Percentiles rank a stretch among this genome's conserved stretches.
Evolutionary conservation across 2,113 vertebrate genomes (phyloP).

Genomic region (Marmota flaviventris): DNA sequence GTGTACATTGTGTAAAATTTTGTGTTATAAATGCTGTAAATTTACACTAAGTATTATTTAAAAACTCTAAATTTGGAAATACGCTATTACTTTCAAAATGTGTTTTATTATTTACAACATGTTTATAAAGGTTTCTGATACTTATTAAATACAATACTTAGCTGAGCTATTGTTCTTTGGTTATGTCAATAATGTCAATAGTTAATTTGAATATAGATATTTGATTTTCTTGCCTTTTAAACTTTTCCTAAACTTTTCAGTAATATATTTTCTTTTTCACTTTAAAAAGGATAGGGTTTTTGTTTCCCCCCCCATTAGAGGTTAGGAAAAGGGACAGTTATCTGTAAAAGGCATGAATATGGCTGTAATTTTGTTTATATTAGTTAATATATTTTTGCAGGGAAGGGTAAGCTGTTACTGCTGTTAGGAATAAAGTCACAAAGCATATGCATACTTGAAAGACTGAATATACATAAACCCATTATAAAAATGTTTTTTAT

Average conservation of each 20-base stretch:
- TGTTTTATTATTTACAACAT: conserved; percentile 14
- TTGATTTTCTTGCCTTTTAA: conserved; percentile 39
- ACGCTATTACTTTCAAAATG: neutral
- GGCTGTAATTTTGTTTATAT: neutral
- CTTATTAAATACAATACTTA: conserved; percentile 6
- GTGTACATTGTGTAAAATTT: neutral
- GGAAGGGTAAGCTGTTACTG: neutral
- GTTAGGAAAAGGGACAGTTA: neutral
- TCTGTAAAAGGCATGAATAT: neutral
- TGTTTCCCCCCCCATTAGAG: neutral
- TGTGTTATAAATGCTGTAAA: neutral
- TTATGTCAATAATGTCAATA: neutral
- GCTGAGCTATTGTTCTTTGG: neutral
- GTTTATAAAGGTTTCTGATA: conserved; percentile 29
- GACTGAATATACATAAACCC: neutral
- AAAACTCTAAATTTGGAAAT: conserved; percentile 51
- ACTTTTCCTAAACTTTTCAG: neutral
- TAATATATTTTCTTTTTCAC: neutral
- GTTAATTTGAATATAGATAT: neutral
- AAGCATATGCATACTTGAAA: conserved; percentile 11
- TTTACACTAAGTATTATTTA: neutral
- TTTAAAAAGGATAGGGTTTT: neutral
- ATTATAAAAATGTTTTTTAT: conserved; percentile 34
- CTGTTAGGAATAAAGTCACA: neutral
- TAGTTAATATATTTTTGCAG: neutral